Percentiles rank a stretch among this genome's conserved stretches.
These are phyloP conservation scores for Morpho deidamia DNA, from an alignment of 2,888 invertebrate genomes.

Conservation along the genomic window DNA sequence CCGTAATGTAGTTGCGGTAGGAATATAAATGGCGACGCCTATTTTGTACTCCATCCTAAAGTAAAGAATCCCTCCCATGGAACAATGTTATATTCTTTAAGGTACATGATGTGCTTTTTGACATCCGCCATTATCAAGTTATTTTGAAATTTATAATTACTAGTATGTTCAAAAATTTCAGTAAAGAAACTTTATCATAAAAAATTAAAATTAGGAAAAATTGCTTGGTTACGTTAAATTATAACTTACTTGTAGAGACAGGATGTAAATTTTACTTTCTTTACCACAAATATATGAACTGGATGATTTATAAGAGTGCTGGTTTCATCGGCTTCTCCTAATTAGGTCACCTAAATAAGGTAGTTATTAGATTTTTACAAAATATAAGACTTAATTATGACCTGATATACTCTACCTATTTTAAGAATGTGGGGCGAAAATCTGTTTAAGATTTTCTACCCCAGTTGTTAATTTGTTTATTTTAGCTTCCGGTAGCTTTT, in stretches of 20 bases:
- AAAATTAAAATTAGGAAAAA: too few relatives aligned
- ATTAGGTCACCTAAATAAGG: slow-evolving; percentile 14
- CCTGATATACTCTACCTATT: not conserved
- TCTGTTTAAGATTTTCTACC: slow-evolving; percentile 1
- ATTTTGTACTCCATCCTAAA: slow-evolving; percentile 45
- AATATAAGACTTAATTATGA: not conserved
- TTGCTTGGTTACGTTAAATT: too few relatives aligned
- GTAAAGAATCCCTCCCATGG: slow-evolving; percentile 36
- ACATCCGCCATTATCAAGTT: slow-evolving; percentile 17
- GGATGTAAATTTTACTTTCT: not conserved
- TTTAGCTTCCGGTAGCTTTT: not conserved
- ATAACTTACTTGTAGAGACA: too few relatives aligned
- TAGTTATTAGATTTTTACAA: not conserved
- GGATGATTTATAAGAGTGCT: slow-evolving; percentile 11
- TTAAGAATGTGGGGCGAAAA: slow-evolving; percentile 1
- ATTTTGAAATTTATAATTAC: slow-evolving; percentile 2
- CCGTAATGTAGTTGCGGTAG: slow-evolving; percentile 67
- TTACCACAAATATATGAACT: not conserved
- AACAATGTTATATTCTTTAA: slow-evolving; percentile 20
- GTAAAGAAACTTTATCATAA: too few relatives aligned
- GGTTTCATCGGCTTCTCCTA: slow-evolving; percentile 7
- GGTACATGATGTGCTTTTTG: slow-evolving; percentile 19
- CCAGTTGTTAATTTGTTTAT: not conserved
- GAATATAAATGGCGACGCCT: slow-evolving; percentile 67
- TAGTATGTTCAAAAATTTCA: too few relatives aligned